Evolutionary conservation across 1,140 invertebrate species (phyloP).

Genomic region (Cotesia vestalis): DNA sequence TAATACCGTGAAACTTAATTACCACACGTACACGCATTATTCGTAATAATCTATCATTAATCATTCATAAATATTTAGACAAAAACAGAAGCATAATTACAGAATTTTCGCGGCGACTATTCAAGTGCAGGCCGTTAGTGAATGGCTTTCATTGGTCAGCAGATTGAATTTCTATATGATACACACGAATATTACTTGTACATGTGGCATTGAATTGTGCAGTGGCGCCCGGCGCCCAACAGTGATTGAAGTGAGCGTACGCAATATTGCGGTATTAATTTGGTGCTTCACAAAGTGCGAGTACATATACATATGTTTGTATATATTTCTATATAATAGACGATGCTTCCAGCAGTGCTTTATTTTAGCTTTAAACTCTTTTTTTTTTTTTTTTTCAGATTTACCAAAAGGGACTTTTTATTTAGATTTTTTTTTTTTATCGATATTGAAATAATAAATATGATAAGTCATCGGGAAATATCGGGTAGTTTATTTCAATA

Average conservation of each 20-base stretch:
- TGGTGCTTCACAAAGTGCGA: constrained; percentile 64
- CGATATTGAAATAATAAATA: constrained; percentile 6
- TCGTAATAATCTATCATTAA: not conserved
- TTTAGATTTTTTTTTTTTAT: not conserved
- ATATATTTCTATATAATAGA: constrained; percentile 23
- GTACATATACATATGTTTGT: constrained; percentile 45
- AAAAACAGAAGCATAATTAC: not conserved
- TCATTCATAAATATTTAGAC: too few species aligned
- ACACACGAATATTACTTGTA: constrained; percentile 26
- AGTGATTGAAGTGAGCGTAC: constrained; percentile 44
- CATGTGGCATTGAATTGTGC: constrained; percentile 30
- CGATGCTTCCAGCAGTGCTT: constrained; percentile 51
- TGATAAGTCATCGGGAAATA: not conserved
- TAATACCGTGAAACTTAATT: constrained; percentile 9
- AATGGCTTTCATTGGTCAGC: not conserved
- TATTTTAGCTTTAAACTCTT: constrained; percentile 29
- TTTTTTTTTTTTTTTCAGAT: not conserved
- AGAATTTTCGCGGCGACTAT: not conserved
- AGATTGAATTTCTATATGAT: not conserved
- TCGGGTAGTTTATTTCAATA: not conserved
- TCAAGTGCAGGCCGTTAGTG: not conserved
- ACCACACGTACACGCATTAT: constrained; percentile 11
- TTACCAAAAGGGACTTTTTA: not conserved
- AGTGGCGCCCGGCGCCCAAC: constrained; percentile 38
- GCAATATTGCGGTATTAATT: constrained; percentile 48